Base-by-base conservation (phyloP, 2,888 invertebrate species). In the Phymatocera aterrima region DNA sequence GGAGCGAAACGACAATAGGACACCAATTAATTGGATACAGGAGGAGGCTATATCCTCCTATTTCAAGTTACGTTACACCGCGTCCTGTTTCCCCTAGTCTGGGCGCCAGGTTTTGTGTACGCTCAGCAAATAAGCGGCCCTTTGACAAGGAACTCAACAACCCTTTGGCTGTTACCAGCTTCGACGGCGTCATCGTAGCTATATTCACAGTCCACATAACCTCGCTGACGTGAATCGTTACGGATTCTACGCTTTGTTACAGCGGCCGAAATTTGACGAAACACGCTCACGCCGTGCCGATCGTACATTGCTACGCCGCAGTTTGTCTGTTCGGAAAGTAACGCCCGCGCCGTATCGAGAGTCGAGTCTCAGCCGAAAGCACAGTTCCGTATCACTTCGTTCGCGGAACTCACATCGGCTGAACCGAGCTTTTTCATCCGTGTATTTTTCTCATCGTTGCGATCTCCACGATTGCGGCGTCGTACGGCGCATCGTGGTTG, bases 1-100 rank as follows among this genome's bases (percentile, higher is more conserved):
- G 40, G 57, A 48, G 78, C 75, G 77, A 72, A 79, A 77, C 81
- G 83, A 83, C 83, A 84, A 84, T 83, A 77, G 83, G 81, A 81
- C 80, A 82, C 80, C 84, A 81, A 84, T 84, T 84, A 84, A 84
- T 84, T 83, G 82, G 83, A 84, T 84, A 82, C 82, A 83, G 83
- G 82, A 79, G 81, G 80, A 82, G 82, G 82, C 80, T 80, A 81
- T n/a, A n/a, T 81, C 80, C 81, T 81, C 80, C 82, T 81, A 83
- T 83, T 83, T 72, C 72, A 51, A 72, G 72, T 72, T 34, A 72
- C 51, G 72, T 51, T 4, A 48, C 51, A 6, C 78, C 77, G 79
- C 79, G 77, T 57, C 34, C 18, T 46, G n/a, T 8, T 28, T 31
- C 21, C 70, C 24, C 6, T n/a, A 6, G n/a, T 68, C 43, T 43